Evolutionary conservation across 37 sponge, comb jelly and placozoan genomes (phyloP).

Genomic region (Dysidea cf. avara): DNA sequence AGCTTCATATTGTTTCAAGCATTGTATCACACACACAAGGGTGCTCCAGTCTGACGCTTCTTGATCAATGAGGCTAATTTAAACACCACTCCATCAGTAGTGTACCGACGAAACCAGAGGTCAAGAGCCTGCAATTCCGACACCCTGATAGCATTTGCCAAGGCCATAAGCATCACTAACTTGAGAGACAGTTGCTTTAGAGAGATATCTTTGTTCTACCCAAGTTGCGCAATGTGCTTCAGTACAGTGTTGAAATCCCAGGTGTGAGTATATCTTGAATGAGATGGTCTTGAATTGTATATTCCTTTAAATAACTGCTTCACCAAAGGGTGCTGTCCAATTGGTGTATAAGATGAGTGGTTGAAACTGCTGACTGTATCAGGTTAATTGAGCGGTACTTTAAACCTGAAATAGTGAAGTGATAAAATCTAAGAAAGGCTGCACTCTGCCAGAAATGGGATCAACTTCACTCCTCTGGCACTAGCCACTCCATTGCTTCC

Average conservation of each 20-base stretch:
- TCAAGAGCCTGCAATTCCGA: too few species aligned
- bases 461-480: conserved; percentile 13
- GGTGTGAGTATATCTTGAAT: conserved; percentile 9
- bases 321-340: background rate
- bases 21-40: too few species aligned
- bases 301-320: background rate
- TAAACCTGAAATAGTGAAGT: conserved; percentile 26
- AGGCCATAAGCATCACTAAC: background rate
- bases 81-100: too few species aligned
- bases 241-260: conserved; percentile 8
- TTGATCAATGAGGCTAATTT: too few species aligned
- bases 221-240: too few species aligned
- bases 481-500: conserved; percentile 32
- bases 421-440: conserved; percentile 20
- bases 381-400: background rate
- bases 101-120: too few species aligned
- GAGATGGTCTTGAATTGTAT: background rate
- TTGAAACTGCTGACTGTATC: conserved; percentile 1
- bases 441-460: conserved; percentile 29
- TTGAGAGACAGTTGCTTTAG: too few species aligned
- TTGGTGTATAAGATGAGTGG: background rate
- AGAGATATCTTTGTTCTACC: too few species aligned
- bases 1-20: too few species aligned
- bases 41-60: too few species aligned
- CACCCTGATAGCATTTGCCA: too few species aligned